Percentiles rank a stretch among this genome's conserved stretches.
Conservation (phyloP, 2,113 vertebrate species). For the Pomatorhinus ruficollis region DNA sequence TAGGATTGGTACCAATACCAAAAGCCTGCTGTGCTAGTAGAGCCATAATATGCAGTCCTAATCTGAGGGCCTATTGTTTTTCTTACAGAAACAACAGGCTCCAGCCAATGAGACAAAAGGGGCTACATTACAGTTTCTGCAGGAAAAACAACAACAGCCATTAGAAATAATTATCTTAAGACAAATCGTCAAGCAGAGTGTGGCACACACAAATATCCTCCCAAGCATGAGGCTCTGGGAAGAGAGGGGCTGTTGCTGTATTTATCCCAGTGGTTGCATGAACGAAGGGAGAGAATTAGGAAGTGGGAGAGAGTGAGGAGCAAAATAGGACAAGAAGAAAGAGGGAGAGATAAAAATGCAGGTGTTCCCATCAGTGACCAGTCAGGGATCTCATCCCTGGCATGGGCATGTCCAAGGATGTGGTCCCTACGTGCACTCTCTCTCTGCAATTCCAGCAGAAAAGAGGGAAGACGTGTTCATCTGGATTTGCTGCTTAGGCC, state of each 20-base stretch:
- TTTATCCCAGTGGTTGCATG: neutral
- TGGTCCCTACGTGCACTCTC: neutral
- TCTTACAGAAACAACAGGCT: constrained; percentile 78
- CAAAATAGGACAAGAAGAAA: neutral
- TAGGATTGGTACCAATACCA: constrained; percentile 79
- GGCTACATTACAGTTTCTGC: constrained; percentile 73
- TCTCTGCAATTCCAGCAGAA: neutral
- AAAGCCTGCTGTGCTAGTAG: constrained; percentile 78
- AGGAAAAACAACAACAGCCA: constrained; percentile 69
- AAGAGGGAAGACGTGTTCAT: neutral
- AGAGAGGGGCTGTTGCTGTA: constrained; percentile 18
- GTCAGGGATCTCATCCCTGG: neutral
- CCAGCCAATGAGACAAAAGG: constrained; percentile 73
- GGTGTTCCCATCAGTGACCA: neutral
- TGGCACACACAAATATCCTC: constrained; percentile 54
- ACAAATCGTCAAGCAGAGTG: constrained; percentile 43
- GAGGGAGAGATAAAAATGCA: neutral
- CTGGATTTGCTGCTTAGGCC: constrained; percentile 23
- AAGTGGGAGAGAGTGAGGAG: neutral
- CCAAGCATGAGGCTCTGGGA: constrained; percentile 16
- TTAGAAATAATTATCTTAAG: constrained; percentile 73
- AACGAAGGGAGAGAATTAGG: neutral
- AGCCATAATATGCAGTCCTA: constrained; percentile 77
- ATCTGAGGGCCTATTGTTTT: constrained; percentile 80
- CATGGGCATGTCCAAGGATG: accelerated